These are phyloP conservation scores for Oscheius sp. DNA, from an alignment of 2,888 invertebrate species.

Conservation along the genomic window DNA sequence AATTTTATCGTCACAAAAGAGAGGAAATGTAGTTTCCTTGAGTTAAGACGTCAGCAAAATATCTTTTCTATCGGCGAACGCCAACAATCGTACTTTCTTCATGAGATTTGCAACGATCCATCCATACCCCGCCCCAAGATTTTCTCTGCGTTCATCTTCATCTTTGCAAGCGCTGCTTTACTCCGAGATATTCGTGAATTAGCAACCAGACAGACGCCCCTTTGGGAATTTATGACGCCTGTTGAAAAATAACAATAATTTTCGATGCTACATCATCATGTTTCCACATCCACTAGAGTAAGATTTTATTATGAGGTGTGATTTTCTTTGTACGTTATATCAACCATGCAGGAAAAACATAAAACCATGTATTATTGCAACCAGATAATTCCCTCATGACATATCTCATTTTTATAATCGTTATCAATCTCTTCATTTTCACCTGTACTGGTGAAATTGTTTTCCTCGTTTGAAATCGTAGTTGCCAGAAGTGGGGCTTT, in stretches of 20 bases:
- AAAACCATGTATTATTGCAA: not conserved
- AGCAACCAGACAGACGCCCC: too few relatives aligned
- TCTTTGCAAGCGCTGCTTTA: too few relatives aligned
- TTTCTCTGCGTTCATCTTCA: not conserved
- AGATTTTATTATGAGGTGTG: too few relatives aligned
- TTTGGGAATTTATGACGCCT: too few relatives aligned
- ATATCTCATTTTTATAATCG: too few relatives aligned
- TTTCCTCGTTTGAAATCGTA: too few relatives aligned
- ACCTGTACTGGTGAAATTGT: not conserved
- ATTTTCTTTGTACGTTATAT: too few relatives aligned
- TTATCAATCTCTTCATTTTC: not conserved
- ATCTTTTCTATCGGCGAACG: conserved; percentile 21
- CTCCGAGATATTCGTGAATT: too few relatives aligned
- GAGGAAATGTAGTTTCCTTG: conserved; percentile 22
- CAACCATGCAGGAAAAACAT: too few relatives aligned
- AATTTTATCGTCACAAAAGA: not conserved
- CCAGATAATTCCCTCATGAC: not conserved
- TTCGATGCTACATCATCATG: not conserved
- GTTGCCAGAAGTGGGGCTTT: too few relatives aligned
- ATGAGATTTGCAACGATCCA: conserved; percentile 3
- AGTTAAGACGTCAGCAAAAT: conserved; percentile 6
- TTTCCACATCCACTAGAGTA: too few relatives aligned
- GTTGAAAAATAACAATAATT: too few relatives aligned
- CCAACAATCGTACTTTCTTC: not conserved
- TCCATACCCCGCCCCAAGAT: not conserved